Evolutionary conservation across 2,888 invertebrate genomes (phyloP).

Genomic region (Lypha dubia): DNA sequence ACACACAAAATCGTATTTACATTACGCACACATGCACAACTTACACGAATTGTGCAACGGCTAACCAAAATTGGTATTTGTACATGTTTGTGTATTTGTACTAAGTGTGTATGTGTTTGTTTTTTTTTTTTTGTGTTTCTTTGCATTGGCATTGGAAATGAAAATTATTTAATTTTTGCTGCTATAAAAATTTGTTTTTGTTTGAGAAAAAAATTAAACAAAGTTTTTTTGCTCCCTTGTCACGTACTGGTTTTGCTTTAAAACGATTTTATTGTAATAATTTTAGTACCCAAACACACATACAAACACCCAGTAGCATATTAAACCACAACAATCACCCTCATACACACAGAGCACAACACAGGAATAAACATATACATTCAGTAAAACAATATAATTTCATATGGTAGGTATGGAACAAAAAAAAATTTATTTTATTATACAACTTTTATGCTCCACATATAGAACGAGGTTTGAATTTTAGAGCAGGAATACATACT

Average conservation of each 20-base stretch:
- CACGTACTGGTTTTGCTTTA: conserved; percentile 39
- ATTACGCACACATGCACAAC: conserved; percentile 14
- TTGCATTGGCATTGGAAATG: conserved; percentile 8
- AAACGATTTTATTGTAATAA: conserved; percentile 15
- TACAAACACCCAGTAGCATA: not conserved
- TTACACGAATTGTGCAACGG: not conserved
- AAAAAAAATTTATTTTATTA: not conserved
- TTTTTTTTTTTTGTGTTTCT: not conserved
- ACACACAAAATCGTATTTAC: conserved; percentile 45
- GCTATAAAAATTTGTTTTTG: conserved; percentile 19
- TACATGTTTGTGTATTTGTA: not conserved
- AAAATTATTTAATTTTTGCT: conserved; percentile 37
- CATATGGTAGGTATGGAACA: not conserved
- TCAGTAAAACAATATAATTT: not conserved
- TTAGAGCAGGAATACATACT: not conserved
- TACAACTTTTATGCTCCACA: not conserved
- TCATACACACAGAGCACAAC: not conserved
- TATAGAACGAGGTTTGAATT: not conserved
- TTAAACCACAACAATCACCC: not conserved
- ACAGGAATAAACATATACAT: no score
- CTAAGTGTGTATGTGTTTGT: not conserved
- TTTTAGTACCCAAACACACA: not conserved
- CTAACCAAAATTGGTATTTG: not conserved
- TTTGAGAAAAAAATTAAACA: not conserved
- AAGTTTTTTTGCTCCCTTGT: not conserved